phyloP scores from a whole-genome alignment of 2,888 invertebrate genomes.

The Mylabris sibirica region DNA sequence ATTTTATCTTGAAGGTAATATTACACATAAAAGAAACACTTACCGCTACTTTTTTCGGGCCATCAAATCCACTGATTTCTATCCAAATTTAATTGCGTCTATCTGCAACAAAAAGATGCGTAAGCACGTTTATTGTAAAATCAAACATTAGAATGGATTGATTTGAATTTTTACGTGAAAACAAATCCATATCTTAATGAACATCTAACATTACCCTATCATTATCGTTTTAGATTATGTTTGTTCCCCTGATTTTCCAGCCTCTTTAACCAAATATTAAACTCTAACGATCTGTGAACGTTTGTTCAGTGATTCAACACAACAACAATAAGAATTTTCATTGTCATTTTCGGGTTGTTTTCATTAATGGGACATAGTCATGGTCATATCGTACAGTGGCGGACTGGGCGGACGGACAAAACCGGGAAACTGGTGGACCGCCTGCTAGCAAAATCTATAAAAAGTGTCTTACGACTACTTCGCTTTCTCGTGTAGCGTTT shows the following conservation, averaged over 20 bases:
- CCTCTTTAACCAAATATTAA: constrained; percentile 24
- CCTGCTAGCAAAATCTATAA: too few relatives aligned
- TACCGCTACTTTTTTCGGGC: constrained; percentile 13
- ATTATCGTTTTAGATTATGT: constrained; percentile 35
- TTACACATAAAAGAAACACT: background rate
- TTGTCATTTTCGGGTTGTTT: too few relatives aligned
- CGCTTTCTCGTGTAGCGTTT: too few relatives aligned
- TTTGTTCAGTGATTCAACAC: too few relatives aligned
- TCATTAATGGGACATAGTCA: too few relatives aligned
- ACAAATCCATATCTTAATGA: constrained; percentile 49
- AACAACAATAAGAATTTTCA: constrained; percentile 12
- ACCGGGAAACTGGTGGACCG: too few relatives aligned
- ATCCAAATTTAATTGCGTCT: constrained; percentile 30
- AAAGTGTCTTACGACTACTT: too few relatives aligned
- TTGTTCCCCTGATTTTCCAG: background rate
- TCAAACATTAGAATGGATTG: constrained; percentile 39
- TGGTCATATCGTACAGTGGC: too few relatives aligned
- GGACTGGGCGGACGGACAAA: too few relatives aligned
- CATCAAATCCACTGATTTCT: constrained; percentile 19
- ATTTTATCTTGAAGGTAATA: background rate
- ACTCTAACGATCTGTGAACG: constrained; percentile 53
- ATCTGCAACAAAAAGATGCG: constrained; percentile 34
- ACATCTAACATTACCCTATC: constrained; percentile 49
- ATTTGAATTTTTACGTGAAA: constrained; percentile 40
- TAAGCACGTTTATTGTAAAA: constrained; percentile 39